Conservation (phyloP, 1,140 invertebrate genomes). For the Drosophila repleta region DNA sequence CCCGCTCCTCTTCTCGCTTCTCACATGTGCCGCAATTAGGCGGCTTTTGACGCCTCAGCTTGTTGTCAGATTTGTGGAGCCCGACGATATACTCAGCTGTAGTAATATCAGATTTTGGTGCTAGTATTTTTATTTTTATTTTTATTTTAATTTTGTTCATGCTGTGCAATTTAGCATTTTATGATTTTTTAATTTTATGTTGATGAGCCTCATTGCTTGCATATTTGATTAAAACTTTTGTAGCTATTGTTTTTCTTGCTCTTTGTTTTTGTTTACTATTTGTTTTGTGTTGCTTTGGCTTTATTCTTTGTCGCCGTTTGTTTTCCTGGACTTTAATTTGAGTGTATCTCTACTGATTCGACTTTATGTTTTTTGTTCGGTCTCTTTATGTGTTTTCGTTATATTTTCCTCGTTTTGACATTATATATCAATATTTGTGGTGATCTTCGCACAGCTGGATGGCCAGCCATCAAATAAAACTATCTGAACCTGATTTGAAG, state of each 20-base stretch:
- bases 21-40: conserved; percentile 72
- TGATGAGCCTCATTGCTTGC: conserved; percentile 81
- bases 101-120: conserved; percentile 14
- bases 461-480: background rate
- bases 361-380: background rate
- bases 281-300: conserved; percentile 46
- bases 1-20: background rate
- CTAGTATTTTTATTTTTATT: conserved; percentile 14
- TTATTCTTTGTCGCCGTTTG: conserved; percentile 41
- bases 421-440: conserved; percentile 48
- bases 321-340: conserved; percentile 25
- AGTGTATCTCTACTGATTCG: conserved; percentile 7
- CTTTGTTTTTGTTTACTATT: conserved; percentile 42
- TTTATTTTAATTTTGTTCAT: conserved; percentile 58
- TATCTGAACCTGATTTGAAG: background rate
- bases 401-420: conserved; percentile 50
- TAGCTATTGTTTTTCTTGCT: conserved; percentile 10
- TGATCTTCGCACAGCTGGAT: conserved; percentile 43
- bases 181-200: conserved; percentile 83
- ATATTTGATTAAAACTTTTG: conserved; percentile 68
- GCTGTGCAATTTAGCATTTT: conserved; percentile 81
- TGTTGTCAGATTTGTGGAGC: conserved; percentile 47
- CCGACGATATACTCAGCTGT: conserved; percentile 13
- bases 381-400: conserved; percentile 32
- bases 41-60: conserved; percentile 74